phyloP scores from a whole-genome alignment of 30 jellyfish, hydroid and myxozoan genomes.

The Aurelia sp. region DNA sequence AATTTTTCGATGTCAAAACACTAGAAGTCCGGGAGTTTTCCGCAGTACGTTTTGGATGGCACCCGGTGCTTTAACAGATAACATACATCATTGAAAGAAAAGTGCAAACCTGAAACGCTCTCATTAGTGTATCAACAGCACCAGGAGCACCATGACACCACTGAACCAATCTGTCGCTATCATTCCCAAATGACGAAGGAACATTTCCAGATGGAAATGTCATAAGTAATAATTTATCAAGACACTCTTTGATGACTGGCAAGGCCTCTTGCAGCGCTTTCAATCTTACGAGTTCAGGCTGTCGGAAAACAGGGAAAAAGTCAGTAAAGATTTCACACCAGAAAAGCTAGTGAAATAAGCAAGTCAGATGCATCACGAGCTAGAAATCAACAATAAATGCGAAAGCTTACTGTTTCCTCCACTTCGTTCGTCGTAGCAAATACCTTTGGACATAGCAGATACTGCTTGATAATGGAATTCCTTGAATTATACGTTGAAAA shows the following conservation, averaged over 20 bases:
- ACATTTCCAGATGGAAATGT: constrained; percentile 86
- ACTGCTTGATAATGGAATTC: too few species aligned
- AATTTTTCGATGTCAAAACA: too few species aligned
- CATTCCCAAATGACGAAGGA: constrained; percentile 74
- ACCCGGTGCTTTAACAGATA: neutral
- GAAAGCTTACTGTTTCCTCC: too few species aligned
- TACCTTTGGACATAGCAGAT: too few species aligned
- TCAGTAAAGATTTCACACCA: too few species aligned
- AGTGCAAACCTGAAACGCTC: constrained; percentile 76
- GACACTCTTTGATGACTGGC: constrained; percentile 44
- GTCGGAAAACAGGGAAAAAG: neutral
- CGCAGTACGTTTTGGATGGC: too few species aligned
- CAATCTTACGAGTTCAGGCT: constrained; percentile 62
- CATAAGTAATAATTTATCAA: constrained; percentile 54
- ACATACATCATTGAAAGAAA: neutral
- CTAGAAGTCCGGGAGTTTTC: too few species aligned
- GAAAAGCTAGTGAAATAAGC: too few species aligned
- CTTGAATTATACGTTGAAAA: too few species aligned
- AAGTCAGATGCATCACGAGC: too few species aligned
- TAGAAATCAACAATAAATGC: too few species aligned
- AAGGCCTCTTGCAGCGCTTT: constrained; percentile 39
- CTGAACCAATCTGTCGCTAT: constrained; percentile 77
- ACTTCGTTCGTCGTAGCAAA: too few species aligned
- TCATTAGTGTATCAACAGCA: constrained; percentile 56
- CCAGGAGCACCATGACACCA: constrained; percentile 99